Conservation (phyloP, 2,888 invertebrate species). For the Leptinotarsa tumamoca region DNA sequence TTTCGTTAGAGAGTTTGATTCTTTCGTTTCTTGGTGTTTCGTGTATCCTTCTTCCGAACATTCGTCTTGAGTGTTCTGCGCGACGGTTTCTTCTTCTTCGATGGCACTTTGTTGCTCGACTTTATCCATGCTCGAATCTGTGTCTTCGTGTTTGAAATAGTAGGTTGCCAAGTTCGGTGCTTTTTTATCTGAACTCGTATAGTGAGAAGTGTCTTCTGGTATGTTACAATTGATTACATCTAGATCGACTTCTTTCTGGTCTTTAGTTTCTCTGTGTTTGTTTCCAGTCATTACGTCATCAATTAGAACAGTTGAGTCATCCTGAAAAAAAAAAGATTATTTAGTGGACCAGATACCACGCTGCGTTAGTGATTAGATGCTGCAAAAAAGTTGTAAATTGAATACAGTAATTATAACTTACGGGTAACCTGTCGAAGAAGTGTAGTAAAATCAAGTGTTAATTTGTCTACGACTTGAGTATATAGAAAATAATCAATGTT, state of each 20-base stretch:
- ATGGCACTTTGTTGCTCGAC: constrained; percentile 48
- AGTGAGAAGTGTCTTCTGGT: constrained; percentile 60
- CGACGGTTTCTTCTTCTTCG: constrained; percentile 44
- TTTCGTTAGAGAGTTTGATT: constrained; percentile 64
- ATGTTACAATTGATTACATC: constrained; percentile 36
- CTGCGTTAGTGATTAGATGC: constrained; percentile 12
- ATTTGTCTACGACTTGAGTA: not conserved
- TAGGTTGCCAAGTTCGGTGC: constrained; percentile 87
- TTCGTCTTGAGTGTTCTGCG: constrained; percentile 67
- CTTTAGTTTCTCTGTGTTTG: constrained; percentile 37
- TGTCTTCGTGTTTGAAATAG: constrained; percentile 89
- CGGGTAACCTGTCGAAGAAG: not conserved
- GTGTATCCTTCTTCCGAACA: constrained; percentile 81
- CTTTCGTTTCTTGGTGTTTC: constrained; percentile 53
- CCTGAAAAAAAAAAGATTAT: constrained; percentile 49
- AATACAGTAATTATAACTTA: constrained; percentile 14
- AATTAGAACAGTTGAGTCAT: constrained; percentile 51
- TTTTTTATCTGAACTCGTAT: constrained; percentile 76
- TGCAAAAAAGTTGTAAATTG: constrained; percentile 11
- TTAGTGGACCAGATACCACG: constrained; percentile 7
- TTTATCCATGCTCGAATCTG: constrained; percentile 83
- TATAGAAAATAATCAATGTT: not conserved
- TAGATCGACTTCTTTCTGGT: constrained; percentile 28
- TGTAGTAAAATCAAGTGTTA: constrained; percentile 4
- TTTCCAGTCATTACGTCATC: constrained; percentile 57